These are phyloP conservation scores for Herpetotheres cachinnans DNA, from an alignment of 2,113 vertebrate genomes.

Conservation along the genomic window DNA sequence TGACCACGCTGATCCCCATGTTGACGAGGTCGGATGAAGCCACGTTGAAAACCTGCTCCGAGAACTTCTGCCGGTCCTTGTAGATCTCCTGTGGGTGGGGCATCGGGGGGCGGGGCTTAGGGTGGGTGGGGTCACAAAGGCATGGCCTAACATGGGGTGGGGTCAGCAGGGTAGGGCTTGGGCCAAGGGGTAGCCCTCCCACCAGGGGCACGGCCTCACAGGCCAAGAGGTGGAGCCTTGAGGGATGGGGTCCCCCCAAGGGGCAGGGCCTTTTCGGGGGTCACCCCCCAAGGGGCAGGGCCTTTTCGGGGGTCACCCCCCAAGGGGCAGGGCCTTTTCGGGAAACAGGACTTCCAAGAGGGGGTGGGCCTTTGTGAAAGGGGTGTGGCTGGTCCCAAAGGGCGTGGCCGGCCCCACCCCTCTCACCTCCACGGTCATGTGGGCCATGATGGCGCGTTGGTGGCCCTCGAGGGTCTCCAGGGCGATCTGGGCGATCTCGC, in stretches of 20 bases:
- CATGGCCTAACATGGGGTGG: not conserved
- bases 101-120: rapidly evolving
- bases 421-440: slow-evolving; percentile 92
- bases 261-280: no score
- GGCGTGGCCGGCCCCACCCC: not conserved
- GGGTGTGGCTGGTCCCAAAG: rapidly evolving
- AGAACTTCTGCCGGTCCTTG: slow-evolving; percentile 95
- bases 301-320: not conserved
- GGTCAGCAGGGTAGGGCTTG: not conserved
- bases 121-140: no score
- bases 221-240: no score
- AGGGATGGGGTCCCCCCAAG: not conserved
- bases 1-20: slow-evolving; percentile 95
- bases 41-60: slow-evolving; percentile 93
- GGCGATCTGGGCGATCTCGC: slow-evolving; percentile 86
- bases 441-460: slow-evolving; percentile 96
- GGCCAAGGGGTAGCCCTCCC: not conserved
- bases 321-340: not conserved
- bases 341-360: not conserved
- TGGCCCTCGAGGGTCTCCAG: slow-evolving; percentile 94
- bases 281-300: not conserved
- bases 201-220: no score
- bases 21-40: slow-evolving; percentile 94
- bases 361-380: no score
- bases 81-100: slow-evolving; percentile 84